A percentile compares a stretch with the other conserved stretches of the same genome.
Conservation (phyloP, 2,888 invertebrate species). For the Andrena fulva region DNA sequence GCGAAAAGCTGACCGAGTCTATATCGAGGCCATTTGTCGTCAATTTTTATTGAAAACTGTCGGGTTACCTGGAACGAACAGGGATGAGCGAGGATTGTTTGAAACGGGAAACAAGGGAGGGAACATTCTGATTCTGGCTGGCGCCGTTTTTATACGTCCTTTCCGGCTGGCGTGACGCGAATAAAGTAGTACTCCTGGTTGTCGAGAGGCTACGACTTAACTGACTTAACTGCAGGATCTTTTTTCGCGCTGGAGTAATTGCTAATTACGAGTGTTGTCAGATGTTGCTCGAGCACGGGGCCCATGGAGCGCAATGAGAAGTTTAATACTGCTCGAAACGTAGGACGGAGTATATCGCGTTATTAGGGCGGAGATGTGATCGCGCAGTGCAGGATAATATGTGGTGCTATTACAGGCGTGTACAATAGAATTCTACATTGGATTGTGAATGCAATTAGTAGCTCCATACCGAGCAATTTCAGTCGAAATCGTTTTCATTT, state of each 20-base stretch:
- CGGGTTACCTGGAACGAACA: neutral
- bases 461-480: too few species aligned
- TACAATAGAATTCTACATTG: neutral
- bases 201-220: too few species aligned
- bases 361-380: neutral
- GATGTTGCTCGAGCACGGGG: neutral
- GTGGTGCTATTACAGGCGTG: neutral
- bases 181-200: neutral
- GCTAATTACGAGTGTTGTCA: neutral
- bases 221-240: neutral
- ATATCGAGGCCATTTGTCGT: neutral
- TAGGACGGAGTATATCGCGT: neutral
- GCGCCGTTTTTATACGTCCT: neutral
- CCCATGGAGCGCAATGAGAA: neutral
- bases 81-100: neutral
- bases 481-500: too few species aligned
- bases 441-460: neutral
- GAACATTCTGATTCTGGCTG: neutral
- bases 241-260: neutral
- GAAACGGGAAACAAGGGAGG: neutral
- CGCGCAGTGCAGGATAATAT: neutral
- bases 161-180: neutral
- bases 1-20: neutral
- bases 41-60: constrained; percentile 1
- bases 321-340: neutral